Base-by-base conservation (phyloP, 2,113 vertebrate species). In the Poecilia latipinna region DNA sequence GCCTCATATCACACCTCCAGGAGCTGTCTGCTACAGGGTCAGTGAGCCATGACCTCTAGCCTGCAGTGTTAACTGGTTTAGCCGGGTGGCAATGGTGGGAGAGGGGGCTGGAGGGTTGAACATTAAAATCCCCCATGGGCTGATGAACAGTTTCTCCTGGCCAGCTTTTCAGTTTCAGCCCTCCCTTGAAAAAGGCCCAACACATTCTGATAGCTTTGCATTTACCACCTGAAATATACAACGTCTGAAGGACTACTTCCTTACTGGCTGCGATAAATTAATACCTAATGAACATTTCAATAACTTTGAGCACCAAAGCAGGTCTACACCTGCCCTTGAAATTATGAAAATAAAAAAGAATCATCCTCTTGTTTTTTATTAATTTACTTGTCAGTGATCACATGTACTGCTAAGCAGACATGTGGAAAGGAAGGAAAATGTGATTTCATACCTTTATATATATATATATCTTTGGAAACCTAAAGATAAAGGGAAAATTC, bases 1-100 rank as follows among this genome's bases (percentile, higher is more conserved):
- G 89, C 88, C 86, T 91, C 89, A 88, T 89, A 88, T 93, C 91
- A 91, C 94, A 94, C 92, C 84, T 92, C 88, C 68, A 77, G 81
- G 91, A 88, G 91, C 91, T 89, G 86, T 75, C 85, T 87, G 82
- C 82, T 84, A 74, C 61, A 62, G 77, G 79, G 83, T 78, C 80
- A 62, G 81, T 74, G 82, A 92, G 88, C 84, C 86, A 75, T 82
- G 86, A 93, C 90, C 89, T 85, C 81, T 68, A 89, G 89, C 80
- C 85, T 86, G 88, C 67, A 51, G 86, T 90, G 91, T 91, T 91
- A 93, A 94, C 91, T 88, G 91, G 77, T 87, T 92, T 86, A 86
- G 91, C 84, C 91, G 85, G 91, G 92, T 91, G 91, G 88, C 89
- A 84, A 82, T 88, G 78, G 86, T 77, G 75, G 73, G 86, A 70